Conservation (phyloP, 1,140 invertebrate species). For the Sinonovacula constricta region DNA sequence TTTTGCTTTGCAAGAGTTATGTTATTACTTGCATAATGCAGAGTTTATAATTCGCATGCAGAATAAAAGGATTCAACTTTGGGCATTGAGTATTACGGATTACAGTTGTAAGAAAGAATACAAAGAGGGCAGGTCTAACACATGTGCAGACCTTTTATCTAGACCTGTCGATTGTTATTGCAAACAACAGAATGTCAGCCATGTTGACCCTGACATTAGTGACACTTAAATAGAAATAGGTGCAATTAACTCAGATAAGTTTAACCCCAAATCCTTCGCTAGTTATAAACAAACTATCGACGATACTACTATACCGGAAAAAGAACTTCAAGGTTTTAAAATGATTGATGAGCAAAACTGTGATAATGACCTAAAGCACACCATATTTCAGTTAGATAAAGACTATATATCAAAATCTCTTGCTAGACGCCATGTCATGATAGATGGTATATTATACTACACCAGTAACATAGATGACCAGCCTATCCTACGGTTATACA, state of each 20-base stretch:
- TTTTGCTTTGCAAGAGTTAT: constrained; percentile 60
- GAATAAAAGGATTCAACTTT: constrained; percentile 60
- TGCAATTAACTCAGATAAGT: constrained; percentile 44
- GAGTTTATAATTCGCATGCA: constrained; percentile 55
- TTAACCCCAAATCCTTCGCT: constrained; percentile 42
- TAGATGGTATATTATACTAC: constrained; percentile 42
- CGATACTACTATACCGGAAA: neutral
- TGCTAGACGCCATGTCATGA: constrained; percentile 14
- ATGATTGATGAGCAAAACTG: constrained; percentile 30
- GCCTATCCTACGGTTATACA: constrained; percentile 18
- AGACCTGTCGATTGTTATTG: constrained; percentile 6
- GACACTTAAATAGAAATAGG: constrained; percentile 43
- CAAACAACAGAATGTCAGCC: neutral
- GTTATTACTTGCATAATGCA: constrained; percentile 55
- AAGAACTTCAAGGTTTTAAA: neutral
- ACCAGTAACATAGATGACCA: constrained; percentile 33
- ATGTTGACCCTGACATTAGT: constrained; percentile 34
- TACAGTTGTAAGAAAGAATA: constrained; percentile 57
- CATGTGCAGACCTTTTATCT: constrained; percentile 52
- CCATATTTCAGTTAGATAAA: neutral
- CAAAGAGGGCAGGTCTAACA: constrained; percentile 50
- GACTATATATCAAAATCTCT: neutral
- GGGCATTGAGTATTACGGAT: constrained; percentile 52
- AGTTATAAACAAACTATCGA: neutral
- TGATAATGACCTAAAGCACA: constrained; percentile 12